Evolutionary conservation across 2,888 invertebrate genomes (phyloP).

Genomic region (Dynastes tityus): DNA sequence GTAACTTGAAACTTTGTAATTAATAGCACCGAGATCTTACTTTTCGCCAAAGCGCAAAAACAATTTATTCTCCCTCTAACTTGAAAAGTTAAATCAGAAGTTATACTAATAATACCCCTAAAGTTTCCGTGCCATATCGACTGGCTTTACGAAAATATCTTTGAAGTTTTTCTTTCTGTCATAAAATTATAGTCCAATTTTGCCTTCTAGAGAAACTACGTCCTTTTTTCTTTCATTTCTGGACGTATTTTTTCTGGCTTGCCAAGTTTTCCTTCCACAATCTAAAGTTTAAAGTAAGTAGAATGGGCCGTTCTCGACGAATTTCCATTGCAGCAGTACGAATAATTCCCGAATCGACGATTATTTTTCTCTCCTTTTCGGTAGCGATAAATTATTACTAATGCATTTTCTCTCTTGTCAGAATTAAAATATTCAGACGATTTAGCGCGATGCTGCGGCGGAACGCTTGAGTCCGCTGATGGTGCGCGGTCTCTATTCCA

Average conservation of each 20-base stretch:
- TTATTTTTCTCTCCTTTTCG: conserved; percentile 26
- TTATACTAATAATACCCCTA: conserved; percentile 18
- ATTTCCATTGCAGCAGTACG: conserved; percentile 2
- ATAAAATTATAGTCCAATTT: conserved; percentile 11
- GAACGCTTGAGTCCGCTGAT: conserved; percentile 34
- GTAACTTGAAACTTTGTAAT: background rate
- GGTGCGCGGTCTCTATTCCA: conserved; percentile 32
- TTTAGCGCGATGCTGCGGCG: conserved; percentile 53
- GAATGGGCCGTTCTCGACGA: background rate
- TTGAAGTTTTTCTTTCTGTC: conserved; percentile 21
- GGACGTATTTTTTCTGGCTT: background rate
- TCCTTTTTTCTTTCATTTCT: background rate
- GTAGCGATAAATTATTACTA: conserved; percentile 61
- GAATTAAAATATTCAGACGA: conserved; percentile 64
- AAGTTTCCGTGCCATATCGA: conserved; percentile 6
- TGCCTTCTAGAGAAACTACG: background rate
- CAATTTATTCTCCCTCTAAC: background rate
- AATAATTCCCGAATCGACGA: conserved; percentile 51
- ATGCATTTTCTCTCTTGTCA: conserved; percentile 62
- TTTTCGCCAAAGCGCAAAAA: background rate
- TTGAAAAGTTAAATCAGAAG: conserved; percentile 22
- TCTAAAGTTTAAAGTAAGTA: conserved; percentile 37
- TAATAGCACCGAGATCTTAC: background rate
- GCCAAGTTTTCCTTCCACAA: conserved; percentile 9
- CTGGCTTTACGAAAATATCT: conserved; percentile 9